Evolutionary conservation across 2,888 invertebrate genomes (phyloP), one percentile per base, ranked within the genome.

Genomic region (Spialia ferax): DNA sequence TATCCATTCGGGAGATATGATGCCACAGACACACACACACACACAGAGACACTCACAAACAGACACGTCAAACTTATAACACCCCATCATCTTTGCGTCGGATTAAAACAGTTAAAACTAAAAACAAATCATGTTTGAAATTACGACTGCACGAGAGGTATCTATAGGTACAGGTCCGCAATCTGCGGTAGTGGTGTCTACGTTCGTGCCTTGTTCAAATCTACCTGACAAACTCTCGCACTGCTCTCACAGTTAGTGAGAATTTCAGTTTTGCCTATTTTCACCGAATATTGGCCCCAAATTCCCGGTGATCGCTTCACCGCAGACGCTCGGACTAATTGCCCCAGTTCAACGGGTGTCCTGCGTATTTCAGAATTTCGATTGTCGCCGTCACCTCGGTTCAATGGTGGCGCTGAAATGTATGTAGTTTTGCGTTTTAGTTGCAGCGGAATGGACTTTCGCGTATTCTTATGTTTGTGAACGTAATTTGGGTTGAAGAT

Each of bases 151-250:
- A n/a, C n/a, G n/a, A n/a, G n/a, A n/a, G n/a, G n/a, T n/a, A n/a
- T n/a, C n/a, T n/a, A n/a, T n/a, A n/a, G n/a, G n/a, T n/a, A n/a
- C n/a, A n/a, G n/a, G 35, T 32, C 35, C 35, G 13, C 10, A 32
- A 5, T 45, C 45, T 45, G 45, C 45, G 18, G 45, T 45, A 45
- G 45, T 15, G 18, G 45, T 15, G 15, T 42, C 15, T 3, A 1
- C n/a, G 42, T 18, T 18, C 18, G 18, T 18, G 18, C 45, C 15
- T 15, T 45, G 45, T 45, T 45, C 45, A 20, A 45, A 45, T 45
- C 45, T 45, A 45, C 18, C 45, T 45, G 45, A 45, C 45, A 45
- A 45, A 45, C 45, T 45, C n/a, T 45, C 45, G n/a, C 45, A 45
- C 10, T 10, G 45, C 45, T 18, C 45, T 45, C 18, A 18, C 18